Base-by-base conservation (phyloP, 1,140 invertebrate species). In the Zaprionus gabonicus region DNA sequence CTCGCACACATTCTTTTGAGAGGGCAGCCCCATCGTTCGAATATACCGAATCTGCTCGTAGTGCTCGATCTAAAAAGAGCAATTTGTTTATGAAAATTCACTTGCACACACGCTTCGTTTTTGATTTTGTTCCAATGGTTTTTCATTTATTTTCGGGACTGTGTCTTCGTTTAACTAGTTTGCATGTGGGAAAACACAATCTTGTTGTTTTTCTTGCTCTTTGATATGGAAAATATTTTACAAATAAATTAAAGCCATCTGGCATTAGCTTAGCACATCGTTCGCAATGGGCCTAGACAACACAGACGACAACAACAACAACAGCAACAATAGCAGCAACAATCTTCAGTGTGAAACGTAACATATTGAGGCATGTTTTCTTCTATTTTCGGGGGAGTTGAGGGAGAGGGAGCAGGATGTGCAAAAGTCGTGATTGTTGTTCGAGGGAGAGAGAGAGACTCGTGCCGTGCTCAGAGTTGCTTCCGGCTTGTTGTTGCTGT, bases 211-310 rank as follows among this genome's bases (percentile, higher is more conserved):
- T 75, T 68, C 72, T 81, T 76, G 75, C 82, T 85, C 82, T 85
- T 86, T 86, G 82, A 85, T 85, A 86, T 85, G 79, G 78, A 77
- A 85, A 85, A 85, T 85, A 85, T 86, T 85, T 86, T 82, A 85
- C 79, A 85, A 85, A 85, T 81, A 85, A 85, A 85, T 85, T 85
- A 86, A 85, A 79, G 82, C 82, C 82, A 85, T 85, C 82, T 85
- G 82, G 82, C 75, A 85, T 80, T 84, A 83, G 68, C 81, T 77
- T 84, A 76, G 64, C 81, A 83, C 67, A 72, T 80, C 77, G 64
- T 81, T 65, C 34, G 68, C n/a, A 6, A 38, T 38, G 31, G 23
- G 15, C 49, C 46, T 20, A 70, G n/a, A 70, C 27, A 59, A 27
- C 44, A 67, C 15, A 58, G 27, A 41, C 49, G 6, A 46, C 12